Conservation (phyloP, 2,113 vertebrate genomes). For the Spea bombifrons region DNA sequence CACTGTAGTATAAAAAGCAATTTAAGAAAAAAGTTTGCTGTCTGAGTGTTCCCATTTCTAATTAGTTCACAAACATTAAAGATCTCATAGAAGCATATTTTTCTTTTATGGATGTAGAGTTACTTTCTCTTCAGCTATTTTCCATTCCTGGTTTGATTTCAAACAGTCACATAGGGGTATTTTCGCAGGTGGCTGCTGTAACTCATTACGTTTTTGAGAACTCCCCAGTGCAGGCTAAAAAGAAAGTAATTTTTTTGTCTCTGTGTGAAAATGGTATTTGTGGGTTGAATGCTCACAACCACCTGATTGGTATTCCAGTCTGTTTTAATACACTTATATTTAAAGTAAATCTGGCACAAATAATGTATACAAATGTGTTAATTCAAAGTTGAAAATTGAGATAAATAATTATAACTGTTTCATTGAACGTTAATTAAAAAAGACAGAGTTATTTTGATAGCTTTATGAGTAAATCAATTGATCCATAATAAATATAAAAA, state of each 20-base stretch:
- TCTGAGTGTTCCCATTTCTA: constrained; percentile 2
- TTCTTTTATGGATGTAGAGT: constrained; percentile 31
- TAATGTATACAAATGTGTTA: background rate
- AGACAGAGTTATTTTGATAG: too few relatives aligned
- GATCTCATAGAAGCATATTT: constrained; percentile 16
- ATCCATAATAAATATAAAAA: too few relatives aligned
- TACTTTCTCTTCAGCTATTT: constrained; percentile 33
- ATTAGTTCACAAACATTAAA: constrained; percentile 35
- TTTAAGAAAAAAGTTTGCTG: constrained; percentile 10
- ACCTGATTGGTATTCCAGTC: constrained; percentile 3
- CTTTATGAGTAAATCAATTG: too few relatives aligned
- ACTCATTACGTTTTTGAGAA: constrained; percentile 24
- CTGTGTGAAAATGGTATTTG: constrained; percentile 1
- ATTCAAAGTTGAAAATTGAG: too few relatives aligned
- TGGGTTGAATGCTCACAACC: background rate
- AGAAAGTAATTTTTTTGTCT: background rate
- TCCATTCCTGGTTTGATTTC: constrained; percentile 28
- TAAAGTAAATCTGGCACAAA: background rate
- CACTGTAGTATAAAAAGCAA: constrained; percentile 5
- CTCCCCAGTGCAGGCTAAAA: constrained; percentile 16
- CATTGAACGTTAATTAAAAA: too few relatives aligned
- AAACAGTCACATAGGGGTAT: constrained; percentile 22
- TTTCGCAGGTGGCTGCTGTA: constrained; percentile 30
- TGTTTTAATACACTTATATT: background rate
- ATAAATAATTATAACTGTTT: too few relatives aligned